Conservation (phyloP, 2,113 vertebrate species). For the Solenodon paradoxus region DNA sequence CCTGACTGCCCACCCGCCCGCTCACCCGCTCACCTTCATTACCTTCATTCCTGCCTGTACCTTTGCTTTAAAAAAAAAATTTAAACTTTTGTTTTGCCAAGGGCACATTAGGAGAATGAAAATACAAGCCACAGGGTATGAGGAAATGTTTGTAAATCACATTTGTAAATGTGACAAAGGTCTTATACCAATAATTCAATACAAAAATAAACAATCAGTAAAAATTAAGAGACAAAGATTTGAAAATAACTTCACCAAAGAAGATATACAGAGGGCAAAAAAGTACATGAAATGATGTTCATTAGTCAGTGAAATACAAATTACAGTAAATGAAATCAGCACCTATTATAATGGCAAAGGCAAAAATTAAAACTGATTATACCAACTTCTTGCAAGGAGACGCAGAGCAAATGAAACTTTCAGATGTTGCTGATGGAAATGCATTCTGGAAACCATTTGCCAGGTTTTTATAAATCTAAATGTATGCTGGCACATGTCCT, state of each 20-base stretch:
- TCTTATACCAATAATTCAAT: background rate
- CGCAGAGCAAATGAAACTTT: too few relatives aligned
- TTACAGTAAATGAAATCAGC: background rate
- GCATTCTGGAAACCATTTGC: background rate
- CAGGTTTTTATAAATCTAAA: background rate
- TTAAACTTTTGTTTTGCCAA: too few relatives aligned
- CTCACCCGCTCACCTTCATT: too few relatives aligned
- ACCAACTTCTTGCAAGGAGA: background rate
- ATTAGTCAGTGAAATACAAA: background rate
- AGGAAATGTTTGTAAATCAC: background rate
- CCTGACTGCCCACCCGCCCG: too few relatives aligned
- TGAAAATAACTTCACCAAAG: background rate
- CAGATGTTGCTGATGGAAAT: too few relatives aligned
- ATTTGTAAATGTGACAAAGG: background rate
- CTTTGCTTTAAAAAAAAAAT: too few relatives aligned
- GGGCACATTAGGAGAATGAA: too few relatives aligned
- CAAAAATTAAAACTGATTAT: background rate
- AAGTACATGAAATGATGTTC: background rate
- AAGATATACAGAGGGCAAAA: background rate
- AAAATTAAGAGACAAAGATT: background rate
- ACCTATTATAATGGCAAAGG: background rate
- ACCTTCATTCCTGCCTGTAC: too few relatives aligned
- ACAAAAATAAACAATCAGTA: background rate
- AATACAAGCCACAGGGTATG: background rate
- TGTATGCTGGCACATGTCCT: background rate